A percentile compares a stretch with the other conserved stretches of the same genome.
Conservation (phyloP, 2,113 vertebrate genomes). For the Cheilinus undulatus region DNA sequence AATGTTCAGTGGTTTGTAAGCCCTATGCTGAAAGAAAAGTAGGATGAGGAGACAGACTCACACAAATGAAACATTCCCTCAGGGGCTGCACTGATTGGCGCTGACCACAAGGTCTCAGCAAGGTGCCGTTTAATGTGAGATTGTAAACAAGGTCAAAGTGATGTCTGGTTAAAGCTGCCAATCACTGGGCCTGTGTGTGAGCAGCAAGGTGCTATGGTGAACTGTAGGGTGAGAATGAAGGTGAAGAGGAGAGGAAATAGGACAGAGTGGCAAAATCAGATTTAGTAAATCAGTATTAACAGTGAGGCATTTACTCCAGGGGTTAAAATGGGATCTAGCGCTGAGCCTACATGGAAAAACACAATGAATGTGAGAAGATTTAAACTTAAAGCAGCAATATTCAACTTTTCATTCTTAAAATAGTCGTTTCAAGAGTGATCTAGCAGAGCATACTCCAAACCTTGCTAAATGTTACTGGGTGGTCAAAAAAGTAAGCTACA, state of each 20-base stretch:
- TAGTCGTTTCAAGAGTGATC: too few relatives aligned
- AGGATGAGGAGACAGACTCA: slow-evolving; percentile 61
- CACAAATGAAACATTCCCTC: slow-evolving; percentile 42
- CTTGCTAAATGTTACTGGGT: too few relatives aligned
- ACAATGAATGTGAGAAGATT: too few relatives aligned
- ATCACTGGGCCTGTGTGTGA: slow-evolving; percentile 43
- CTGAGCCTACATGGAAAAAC: too few relatives aligned
- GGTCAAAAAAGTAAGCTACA: too few relatives aligned
- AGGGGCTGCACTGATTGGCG: slow-evolving; percentile 63
- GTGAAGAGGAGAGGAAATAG: neutral
- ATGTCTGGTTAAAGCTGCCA: slow-evolving; percentile 65
- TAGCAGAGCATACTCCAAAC: too few relatives aligned
- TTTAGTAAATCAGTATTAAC: neutral
- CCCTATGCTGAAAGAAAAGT: slow-evolving; percentile 41
- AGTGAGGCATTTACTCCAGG: neutral
- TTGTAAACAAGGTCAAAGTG: slow-evolving; percentile 80
- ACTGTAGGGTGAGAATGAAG: slow-evolving; percentile 16
- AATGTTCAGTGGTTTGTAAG: neutral
- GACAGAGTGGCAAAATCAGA: neutral
- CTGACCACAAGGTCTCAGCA: slow-evolving; percentile 73
- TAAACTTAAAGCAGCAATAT: too few relatives aligned
- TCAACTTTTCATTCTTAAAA: too few relatives aligned
- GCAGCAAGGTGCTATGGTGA: slow-evolving; percentile 43
- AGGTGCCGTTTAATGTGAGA: slow-evolving; percentile 67
- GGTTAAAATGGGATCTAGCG: neutral